These are phyloP conservation scores for Drosophila atripex DNA, from an alignment of 2,888 invertebrate genomes.

Conservation along the genomic window DNA sequence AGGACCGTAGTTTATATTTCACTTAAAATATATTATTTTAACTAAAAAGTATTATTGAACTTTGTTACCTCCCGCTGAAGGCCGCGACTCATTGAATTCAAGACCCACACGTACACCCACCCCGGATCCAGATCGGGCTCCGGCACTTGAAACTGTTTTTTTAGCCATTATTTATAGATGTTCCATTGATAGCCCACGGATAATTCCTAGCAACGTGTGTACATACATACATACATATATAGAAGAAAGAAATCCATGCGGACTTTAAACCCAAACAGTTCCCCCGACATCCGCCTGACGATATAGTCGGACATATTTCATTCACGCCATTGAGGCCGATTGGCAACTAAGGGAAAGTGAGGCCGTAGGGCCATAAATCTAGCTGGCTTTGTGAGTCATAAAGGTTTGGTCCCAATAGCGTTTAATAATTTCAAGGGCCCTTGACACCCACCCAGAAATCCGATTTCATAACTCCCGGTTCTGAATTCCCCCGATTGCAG, in stretches of 20 bases:
- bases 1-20: too few species aligned
- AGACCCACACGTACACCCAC: background rate
- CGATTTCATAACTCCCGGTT: background rate
- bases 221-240: too few species aligned
- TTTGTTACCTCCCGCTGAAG: constrained; percentile 31
- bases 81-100: background rate
- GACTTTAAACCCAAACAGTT: constrained; percentile 26
- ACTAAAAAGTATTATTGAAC: background rate
- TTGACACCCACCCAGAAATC: background rate
- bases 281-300: constrained; percentile 24
- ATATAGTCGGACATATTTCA: constrained; percentile 5
- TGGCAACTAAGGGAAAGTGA: constrained; percentile 15
- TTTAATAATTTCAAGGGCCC: constrained; percentile 15
- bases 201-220: constrained; percentile 26
- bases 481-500: background rate
- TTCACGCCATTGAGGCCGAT: background rate
- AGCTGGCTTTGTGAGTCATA: constrained; percentile 9
- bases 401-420: background rate
- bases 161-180: constrained; percentile 37
- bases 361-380: constrained; percentile 16
- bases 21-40: too few species aligned
- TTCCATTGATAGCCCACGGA: constrained; percentile 33
- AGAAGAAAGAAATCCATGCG: constrained; percentile 1
- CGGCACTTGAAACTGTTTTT: constrained; percentile 38
- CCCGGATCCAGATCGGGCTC: background rate